Base-by-base conservation (phyloP, 2,888 invertebrate genomes). In the Rhopalosiphum nymphaeae region DNA sequence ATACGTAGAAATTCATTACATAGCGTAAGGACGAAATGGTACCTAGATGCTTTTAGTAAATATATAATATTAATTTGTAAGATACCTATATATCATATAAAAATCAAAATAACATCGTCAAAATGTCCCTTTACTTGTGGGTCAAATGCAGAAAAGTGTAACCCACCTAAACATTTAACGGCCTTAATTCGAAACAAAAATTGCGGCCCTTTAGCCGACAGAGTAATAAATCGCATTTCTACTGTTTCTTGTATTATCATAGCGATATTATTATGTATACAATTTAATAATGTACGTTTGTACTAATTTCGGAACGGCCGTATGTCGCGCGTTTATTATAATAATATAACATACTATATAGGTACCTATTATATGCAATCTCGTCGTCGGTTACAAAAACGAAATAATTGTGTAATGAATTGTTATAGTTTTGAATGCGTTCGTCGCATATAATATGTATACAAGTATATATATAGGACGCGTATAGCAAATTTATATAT, bases 401-500 rank as follows among this genome's bases (percentile, higher is more conserved):
- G 61, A 90, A 67, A 90, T 56, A 46, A 90, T 61, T 46, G 67
- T 91, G 49, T 49, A 25, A 78, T 53, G 49, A 78, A 91, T 49
- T 49, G 91, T 91, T 91, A 78, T 78, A 49, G 91, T 67, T 91
- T 91, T 53, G 91, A 91, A 91, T 78, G 78, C 78, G 7, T 21
- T 21, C 78, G 9, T 49, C n/a, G 36, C 91, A 4, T 56, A 26
- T 44, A 90, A 36, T 78, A 21, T 67, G n/a, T 67, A 36, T 21
- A 16, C 67, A 13, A 67, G 67, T 36, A 16, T 67, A 67, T 56
- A 61, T 67, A 67, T 67, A 67, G 78, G 36, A 78, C 36, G 78
- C 78, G 61, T 91, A 78, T 78, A 91, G 91, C 46, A 49, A 91
- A 91, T 49, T 91, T 42, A 91, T 78, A 78, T n/a, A 90, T 67